Conservation (phyloP, 2,888 invertebrate species). For the Lysandra coridon region DNA sequence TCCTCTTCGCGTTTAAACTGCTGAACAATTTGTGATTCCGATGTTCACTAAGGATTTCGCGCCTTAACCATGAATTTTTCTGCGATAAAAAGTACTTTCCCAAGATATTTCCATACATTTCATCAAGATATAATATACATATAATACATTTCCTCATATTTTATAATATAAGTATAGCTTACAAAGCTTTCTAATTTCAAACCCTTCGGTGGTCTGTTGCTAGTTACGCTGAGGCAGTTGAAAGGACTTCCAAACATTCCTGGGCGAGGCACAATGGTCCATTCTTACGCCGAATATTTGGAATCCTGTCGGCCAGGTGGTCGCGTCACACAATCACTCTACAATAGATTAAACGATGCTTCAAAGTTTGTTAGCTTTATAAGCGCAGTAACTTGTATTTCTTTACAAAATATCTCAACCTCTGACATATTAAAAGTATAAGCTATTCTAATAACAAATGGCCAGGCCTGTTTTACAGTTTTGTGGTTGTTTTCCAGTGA, state of each 20-base stretch:
- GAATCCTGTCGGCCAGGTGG: constrained; percentile 28
- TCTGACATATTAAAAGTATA: neutral
- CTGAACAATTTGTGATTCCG: too few relatives aligned
- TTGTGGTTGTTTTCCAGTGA: too few relatives aligned
- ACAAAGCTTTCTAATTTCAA: neutral
- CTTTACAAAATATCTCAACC: too few relatives aligned
- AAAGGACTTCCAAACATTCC: constrained; percentile 30
- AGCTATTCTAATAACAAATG: neutral
- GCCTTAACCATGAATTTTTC: too few relatives aligned
- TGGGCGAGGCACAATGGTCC: constrained; percentile 24
- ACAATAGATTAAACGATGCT: neutral
- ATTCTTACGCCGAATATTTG: constrained; percentile 28
- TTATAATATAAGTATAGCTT: neutral
- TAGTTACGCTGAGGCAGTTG: constrained; percentile 5
- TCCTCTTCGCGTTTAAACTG: too few relatives aligned
- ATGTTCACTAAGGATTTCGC: too few relatives aligned
- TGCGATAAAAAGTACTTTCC: too few relatives aligned
- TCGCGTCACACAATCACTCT: neutral
- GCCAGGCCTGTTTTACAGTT: too few relatives aligned
- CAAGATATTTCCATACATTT: too few relatives aligned
- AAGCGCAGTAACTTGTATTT: neutral
- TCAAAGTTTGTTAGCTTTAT: neutral
- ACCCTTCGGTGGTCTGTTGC: neutral
- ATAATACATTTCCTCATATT: too few relatives aligned
- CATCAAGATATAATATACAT: too few relatives aligned